Conservation (phyloP, 2,888 invertebrate species). For the Mythimna impura region DNA sequence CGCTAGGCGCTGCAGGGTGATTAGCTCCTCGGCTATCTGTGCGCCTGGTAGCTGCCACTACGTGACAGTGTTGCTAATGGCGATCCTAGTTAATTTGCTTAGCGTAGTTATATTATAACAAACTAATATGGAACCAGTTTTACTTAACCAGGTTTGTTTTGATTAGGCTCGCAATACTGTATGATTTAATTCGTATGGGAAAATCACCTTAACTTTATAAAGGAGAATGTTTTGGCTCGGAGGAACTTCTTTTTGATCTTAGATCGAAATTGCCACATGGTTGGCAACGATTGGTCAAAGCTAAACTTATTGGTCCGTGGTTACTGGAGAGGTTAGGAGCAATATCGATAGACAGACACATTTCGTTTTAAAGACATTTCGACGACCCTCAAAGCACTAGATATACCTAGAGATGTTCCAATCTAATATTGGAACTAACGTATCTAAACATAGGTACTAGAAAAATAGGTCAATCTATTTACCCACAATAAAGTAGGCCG, state of each 20-base stretch:
- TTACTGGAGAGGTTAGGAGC: background rate
- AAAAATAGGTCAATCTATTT: background rate
- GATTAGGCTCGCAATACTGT: slow-evolving; percentile 13
- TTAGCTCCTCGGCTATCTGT: slow-evolving; percentile 20
- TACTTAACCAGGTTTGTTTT: slow-evolving; percentile 20
- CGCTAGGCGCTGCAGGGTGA: slow-evolving; percentile 10
- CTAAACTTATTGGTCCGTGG: slow-evolving; percentile 28
- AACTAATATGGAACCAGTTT: slow-evolving; percentile 27
- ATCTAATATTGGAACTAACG: background rate
- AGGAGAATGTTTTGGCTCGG: background rate
- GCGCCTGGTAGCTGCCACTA: slow-evolving; percentile 18
- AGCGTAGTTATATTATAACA: slow-evolving; percentile 1
- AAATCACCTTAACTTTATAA: background rate
- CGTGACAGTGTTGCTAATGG: slow-evolving; percentile 41
- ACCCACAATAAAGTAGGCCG: background rate
- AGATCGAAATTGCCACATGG: slow-evolving; percentile 31
- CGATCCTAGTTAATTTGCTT: slow-evolving; percentile 28
- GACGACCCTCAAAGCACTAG: background rate
- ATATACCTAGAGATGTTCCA: background rate
- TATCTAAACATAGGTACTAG: background rate
- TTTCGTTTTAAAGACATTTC: background rate
- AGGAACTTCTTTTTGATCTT: slow-evolving; percentile 15
- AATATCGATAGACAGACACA: slow-evolving; percentile 3
- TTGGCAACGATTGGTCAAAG: slow-evolving; percentile 39
- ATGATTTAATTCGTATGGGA: background rate